Base-by-base conservation (phyloP, 2,888 invertebrate species). In the Lycophotia porphyrea region DNA sequence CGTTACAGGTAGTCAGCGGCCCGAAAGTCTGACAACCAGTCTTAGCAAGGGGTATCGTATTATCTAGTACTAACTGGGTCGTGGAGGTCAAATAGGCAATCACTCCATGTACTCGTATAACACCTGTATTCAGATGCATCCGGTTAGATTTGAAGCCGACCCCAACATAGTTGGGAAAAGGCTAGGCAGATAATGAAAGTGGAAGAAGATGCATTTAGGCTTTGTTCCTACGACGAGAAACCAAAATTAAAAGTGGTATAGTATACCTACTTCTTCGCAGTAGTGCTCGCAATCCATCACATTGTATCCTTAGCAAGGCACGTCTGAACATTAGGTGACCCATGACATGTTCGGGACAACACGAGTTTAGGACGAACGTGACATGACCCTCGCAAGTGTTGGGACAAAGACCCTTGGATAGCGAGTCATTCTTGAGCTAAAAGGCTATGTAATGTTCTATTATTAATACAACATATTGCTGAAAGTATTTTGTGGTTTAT, bases 321-420 rank as follows among this genome's bases (percentile, higher is more conserved):
- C 18, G 39, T 66, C 31, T n/a, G 9, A 27, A 66, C 52, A 31
- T 52, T 61, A 31, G 34, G 63, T 34, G 74, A 69, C 52, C 34
- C 60, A 5, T 34, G 31, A 31, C 60, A 66, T 64, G 34, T 63
- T 44, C 65, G 27, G 71, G 42, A 39, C 72, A 49, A 44, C 55
- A 47, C 78, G 39, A 18, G 52, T 60, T 18, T 34, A n/a, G 49
- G 65, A 31, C 55, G 76, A 67, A 79, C 81, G 79, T 80, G 79
- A 81, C 27, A 5, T 27, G 39, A 66, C 60, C 69, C 52, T 66
- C 60, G 0, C 11, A 49, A 58, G 34, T 21, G 11, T 24, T 49
- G 36, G 36, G 69, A 70, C 27, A 55, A 69, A 76, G 13, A 61
- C 27, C 13, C 49, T 55, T 24, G 34, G n/a, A 13, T 18, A 52